Conservation (phyloP, 2,888 invertebrate species). For the Ceramica pisi region DNA sequence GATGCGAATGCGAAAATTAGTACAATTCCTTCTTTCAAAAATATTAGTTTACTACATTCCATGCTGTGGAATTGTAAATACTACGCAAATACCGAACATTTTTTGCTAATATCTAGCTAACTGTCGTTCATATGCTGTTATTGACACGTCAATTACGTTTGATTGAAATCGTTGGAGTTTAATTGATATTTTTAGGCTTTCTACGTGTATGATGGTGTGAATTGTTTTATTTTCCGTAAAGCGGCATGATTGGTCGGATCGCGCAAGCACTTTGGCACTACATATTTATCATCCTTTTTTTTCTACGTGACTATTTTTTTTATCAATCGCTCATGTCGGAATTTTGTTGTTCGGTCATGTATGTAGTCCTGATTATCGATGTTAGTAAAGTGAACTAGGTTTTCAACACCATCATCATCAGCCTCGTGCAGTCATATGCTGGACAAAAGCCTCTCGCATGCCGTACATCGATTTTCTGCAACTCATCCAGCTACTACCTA, state of each 20-base stretch:
- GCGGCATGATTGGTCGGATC: constrained; percentile 16
- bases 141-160: constrained; percentile 36
- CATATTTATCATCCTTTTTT: constrained; percentile 4
- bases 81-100: not conserved
- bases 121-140: constrained; percentile 2
- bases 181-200: constrained; percentile 35
- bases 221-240: constrained; percentile 33
- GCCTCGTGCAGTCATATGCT: too few relatives aligned
- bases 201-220: not conserved
- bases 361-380: too few relatives aligned
- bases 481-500: too few relatives aligned
- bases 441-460: too few relatives aligned
- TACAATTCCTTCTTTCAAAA: not conserved
- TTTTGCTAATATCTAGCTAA: not conserved
- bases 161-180: constrained; percentile 31
- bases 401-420: too few relatives aligned
- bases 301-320: not conserved
- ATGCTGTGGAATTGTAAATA: not conserved
- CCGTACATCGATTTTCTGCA: too few relatives aligned
- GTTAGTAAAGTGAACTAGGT: too few relatives aligned
- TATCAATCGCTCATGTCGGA: too few relatives aligned
- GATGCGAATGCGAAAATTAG: too few relatives aligned
- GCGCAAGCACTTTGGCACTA: not conserved
- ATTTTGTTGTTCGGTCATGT: too few relatives aligned
- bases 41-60: not conserved